These are phyloP conservation scores for Epicampocera succincta DNA, from an alignment of 2,888 invertebrate species.

Conservation along the genomic window DNA sequence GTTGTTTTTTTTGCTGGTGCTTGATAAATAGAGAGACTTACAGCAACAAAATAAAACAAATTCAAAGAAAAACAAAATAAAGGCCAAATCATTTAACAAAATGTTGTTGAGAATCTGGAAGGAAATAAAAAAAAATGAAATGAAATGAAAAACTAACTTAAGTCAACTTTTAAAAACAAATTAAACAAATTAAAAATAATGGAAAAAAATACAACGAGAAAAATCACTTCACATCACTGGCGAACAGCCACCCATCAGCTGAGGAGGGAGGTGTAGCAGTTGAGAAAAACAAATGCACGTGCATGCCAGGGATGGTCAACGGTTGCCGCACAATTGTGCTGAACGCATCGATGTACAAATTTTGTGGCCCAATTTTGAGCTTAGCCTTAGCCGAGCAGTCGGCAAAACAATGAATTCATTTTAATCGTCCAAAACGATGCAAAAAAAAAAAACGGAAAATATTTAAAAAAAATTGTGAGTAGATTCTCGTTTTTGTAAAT, in stretches of 20 bases:
- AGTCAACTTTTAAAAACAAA: conserved; percentile 70
- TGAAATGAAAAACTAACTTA: conserved; percentile 54
- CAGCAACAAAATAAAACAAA: conserved; percentile 27
- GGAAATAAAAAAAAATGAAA: conserved; percentile 34
- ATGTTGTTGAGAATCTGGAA: conserved; percentile 31
- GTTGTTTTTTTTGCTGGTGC: conserved; percentile 16
- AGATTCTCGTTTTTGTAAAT: too few species aligned
- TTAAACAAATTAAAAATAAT: conserved; percentile 71
- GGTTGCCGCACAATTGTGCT: too few species aligned
- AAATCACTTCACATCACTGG: conserved; percentile 23
- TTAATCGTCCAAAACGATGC: too few species aligned
- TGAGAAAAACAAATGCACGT: not conserved
- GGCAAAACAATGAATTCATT: too few species aligned
- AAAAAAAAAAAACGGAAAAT: too few species aligned
- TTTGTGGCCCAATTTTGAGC: too few species aligned
- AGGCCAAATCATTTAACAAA: conserved; percentile 60
- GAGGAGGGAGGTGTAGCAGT: conserved; percentile 5
- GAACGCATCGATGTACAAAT: too few species aligned
- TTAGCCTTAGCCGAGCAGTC: too few species aligned
- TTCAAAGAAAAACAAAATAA: conserved; percentile 46
- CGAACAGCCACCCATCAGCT: not conserved
- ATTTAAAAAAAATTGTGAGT: too few species aligned
- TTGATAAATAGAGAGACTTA: conserved; percentile 48
- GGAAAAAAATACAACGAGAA: conserved; percentile 55
- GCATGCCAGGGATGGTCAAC: too few species aligned